A percentile compares a stretch with the other conserved stretches of the same genome.
Conservation (phyloP, 2,888 invertebrate species). For the Malthinus seriepunctatus region DNA sequence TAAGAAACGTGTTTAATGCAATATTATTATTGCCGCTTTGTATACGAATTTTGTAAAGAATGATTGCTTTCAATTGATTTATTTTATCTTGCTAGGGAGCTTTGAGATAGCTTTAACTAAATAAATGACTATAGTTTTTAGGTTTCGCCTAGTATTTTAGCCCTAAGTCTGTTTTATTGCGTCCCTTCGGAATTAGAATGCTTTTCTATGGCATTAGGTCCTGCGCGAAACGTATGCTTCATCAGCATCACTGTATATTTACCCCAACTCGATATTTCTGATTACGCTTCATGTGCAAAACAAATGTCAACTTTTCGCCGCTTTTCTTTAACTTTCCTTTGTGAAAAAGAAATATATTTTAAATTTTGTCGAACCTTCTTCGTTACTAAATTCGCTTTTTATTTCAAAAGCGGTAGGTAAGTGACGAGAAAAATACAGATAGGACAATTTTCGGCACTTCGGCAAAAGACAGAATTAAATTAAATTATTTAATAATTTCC, state of each 20-base stretch:
- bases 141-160: slow-evolving; percentile 14
- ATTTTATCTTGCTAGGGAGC: slow-evolving; percentile 13
- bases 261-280: slow-evolving; percentile 21
- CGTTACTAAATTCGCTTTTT: too few species aligned
- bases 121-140: slow-evolving; percentile 22
- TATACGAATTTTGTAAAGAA: slow-evolving; percentile 16
- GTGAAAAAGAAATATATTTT: too few species aligned
- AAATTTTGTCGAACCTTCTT: too few species aligned
- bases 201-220: slow-evolving; percentile 6
- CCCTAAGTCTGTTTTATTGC: slow-evolving; percentile 17
- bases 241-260: slow-evolving; percentile 22
- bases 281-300: slow-evolving; percentile 26
- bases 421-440: too few species aligned
- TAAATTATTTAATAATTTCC: too few species aligned
- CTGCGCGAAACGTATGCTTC: slow-evolving; percentile 17
- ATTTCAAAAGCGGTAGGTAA: too few species aligned
- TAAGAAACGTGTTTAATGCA: slow-evolving; percentile 27
- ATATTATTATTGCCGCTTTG: slow-evolving; percentile 16
- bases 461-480: too few species aligned
- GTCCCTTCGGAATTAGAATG: slow-evolving; percentile 17
- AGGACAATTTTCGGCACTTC: too few species aligned
- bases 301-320: slow-evolving; percentile 16
- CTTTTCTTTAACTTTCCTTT: too few species aligned
- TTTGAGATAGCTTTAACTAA: slow-evolving; percentile 20
- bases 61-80: slow-evolving; percentile 22